These are phyloP conservation scores for Elanus axillaris DNA, from an alignment of 2,113 vertebrate species.

Conservation along the genomic window DNA sequence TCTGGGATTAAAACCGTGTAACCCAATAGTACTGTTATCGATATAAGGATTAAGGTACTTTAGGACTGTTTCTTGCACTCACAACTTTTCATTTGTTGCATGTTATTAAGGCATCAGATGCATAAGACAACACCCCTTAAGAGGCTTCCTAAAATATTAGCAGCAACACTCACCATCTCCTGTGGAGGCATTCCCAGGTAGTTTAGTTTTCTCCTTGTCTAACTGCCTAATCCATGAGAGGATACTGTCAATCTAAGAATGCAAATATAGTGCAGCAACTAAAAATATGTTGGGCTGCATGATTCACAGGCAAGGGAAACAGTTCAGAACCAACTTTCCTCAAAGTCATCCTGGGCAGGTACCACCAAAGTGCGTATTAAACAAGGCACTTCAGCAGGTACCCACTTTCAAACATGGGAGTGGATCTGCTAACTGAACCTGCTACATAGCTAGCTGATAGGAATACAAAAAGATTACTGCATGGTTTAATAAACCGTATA, in stretches of 20 bases:
- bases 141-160: not conserved
- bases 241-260: not conserved
- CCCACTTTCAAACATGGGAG: not conserved
- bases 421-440: not conserved
- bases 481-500: not conserved
- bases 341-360: not conserved
- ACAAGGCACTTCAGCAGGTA: not conserved
- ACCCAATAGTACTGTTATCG: slow-evolving; percentile 78
- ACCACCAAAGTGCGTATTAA: not conserved
- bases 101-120: not conserved
- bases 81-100: not conserved
- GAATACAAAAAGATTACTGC: not conserved
- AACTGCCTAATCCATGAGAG: not conserved
- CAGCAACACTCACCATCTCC: not conserved
- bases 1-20: slow-evolving; percentile 92
- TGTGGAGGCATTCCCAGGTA: not conserved
- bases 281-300: not conserved
- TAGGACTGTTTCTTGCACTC: not conserved
- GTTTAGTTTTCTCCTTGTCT: not conserved
- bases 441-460: not conserved
- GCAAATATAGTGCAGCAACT: not conserved
- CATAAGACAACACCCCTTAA: not conserved
- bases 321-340: not conserved
- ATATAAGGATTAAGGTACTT: slow-evolving; percentile 80
- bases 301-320: not conserved